Conservation (phyloP, 1,140 invertebrate species). For the Drosophila kepulauana region DNA sequence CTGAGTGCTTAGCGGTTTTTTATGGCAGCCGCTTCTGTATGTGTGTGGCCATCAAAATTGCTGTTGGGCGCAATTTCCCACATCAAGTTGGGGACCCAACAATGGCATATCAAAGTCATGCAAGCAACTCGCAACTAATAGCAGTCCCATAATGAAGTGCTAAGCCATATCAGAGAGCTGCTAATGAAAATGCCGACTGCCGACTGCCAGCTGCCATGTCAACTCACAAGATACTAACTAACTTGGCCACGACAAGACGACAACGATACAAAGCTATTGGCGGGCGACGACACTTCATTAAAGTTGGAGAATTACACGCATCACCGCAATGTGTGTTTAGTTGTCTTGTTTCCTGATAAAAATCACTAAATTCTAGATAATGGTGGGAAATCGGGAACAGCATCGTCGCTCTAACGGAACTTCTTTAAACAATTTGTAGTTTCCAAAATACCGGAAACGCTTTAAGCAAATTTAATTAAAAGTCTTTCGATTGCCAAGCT, state of each 20-base stretch:
- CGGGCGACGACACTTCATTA: slow-evolving; percentile 33
- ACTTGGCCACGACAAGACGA: slow-evolving; percentile 3
- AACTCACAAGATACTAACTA: slow-evolving; percentile 36
- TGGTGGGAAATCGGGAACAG: slow-evolving; percentile 47
- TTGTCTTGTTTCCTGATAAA: slow-evolving; percentile 28
- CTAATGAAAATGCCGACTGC: slow-evolving; percentile 66
- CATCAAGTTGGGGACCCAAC: slow-evolving; percentile 57
- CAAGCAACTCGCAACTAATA: slow-evolving; percentile 56
- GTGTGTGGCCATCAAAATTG: slow-evolving; percentile 51
- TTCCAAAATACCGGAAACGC: slow-evolving; percentile 2
- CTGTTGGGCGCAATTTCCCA: slow-evolving; percentile 44
- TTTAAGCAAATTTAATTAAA: slow-evolving; percentile 2
- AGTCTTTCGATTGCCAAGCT: not conserved
- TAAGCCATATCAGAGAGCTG: slow-evolving; percentile 59
- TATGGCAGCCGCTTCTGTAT: slow-evolving; percentile 45
- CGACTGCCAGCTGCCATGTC: slow-evolving; percentile 46
- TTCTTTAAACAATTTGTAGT: slow-evolving; percentile 10
- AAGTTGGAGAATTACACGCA: slow-evolving; percentile 45
- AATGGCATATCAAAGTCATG: slow-evolving; percentile 72
- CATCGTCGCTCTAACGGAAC: slow-evolving; percentile 9
- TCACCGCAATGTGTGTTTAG: slow-evolving; percentile 13
- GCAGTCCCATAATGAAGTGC: slow-evolving; percentile 68
- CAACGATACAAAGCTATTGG: slow-evolving; percentile 2
- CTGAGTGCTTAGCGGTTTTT: slow-evolving; percentile 29
- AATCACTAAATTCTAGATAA: slow-evolving; percentile 54